Evolutionary conservation across 2,797 vertebrate species (phyloP), one percentile per base, ranked within the genome.

Genomic region (Loris lydekkerianus): DNA sequence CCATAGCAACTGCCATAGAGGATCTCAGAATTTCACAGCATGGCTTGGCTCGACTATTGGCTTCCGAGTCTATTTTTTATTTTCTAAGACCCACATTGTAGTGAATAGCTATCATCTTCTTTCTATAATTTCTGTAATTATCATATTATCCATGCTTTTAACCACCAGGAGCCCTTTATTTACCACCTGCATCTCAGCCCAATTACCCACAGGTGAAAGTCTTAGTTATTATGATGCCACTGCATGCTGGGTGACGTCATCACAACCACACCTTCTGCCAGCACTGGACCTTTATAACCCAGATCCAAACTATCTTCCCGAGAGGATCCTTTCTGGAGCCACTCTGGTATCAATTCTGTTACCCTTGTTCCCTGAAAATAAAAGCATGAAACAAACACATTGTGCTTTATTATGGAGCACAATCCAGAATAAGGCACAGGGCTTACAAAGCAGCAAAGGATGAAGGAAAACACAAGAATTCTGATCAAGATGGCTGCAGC

Each of bases 11-110:
- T 73, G 7, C 40, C 46, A 10, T 9, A 34, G 37, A 60, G 23
- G 5, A 83, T 75, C 25, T 96, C 65, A 75, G 49, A 70, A 46
- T 96, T 93, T 93, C 37, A 43, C 25, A 93, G 49, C 29, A 75
- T 88, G 58, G 25, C 9, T 73, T 89, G 63, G 82, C 49, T 75
- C 88, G 53, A 88, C 34, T 67, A 3, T 53, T 91, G 53, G 37
- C n/a, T 84, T 95, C 53, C 53, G 23, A 75, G 81, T 72, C 4
- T 37, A 53, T 37, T 46, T 92, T 65, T 76, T 23, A 80, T 60
- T 96, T 73, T 82, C 53, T 56, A 73, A 73, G 29, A 13, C 40
- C 85, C 75, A 18, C 73, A 84, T 15, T 31, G 1, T 34, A 81
- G n/a, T 77, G 91, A 76, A 76, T 2, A 95, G 17, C 27, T 61